Conservation (phyloP, 2,888 invertebrate genomes). For the Eupithecia insigniata region DNA sequence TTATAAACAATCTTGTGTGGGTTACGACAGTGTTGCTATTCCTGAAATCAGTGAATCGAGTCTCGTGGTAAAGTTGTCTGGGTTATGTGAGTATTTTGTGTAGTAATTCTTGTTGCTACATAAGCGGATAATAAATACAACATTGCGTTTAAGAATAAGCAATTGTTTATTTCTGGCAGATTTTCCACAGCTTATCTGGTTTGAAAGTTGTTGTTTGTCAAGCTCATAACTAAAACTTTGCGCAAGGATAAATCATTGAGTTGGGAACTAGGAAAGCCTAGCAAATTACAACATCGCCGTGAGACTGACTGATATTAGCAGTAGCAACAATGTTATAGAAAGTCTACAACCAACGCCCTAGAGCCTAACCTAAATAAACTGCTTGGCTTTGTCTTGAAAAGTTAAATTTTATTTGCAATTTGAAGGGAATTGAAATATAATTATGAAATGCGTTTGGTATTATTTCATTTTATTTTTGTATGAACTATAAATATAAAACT, state of each 20-base stretch:
- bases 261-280: slow-evolving; percentile 23
- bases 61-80: slow-evolving; percentile 23
- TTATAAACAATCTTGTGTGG: slow-evolving; percentile 46
- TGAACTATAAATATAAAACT: not conserved
- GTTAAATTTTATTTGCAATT: not conserved
- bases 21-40: slow-evolving; percentile 36
- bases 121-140: slow-evolving; percentile 16
- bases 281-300: slow-evolving; percentile 27
- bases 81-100: slow-evolving; percentile 25
- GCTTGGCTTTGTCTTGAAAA: not conserved
- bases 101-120: slow-evolving; percentile 21
- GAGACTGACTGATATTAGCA: slow-evolving; percentile 21
- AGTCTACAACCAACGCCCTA: slow-evolving; percentile 14
- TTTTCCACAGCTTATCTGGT: not conserved
- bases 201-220: slow-evolving; percentile 5
- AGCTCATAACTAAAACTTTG: slow-evolving; percentile 3
- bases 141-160: slow-evolving; percentile 9
- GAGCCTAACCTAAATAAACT: not conserved
- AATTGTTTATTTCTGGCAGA: not conserved
- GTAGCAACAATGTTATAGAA: slow-evolving; percentile 17
- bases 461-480: not conserved
- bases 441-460: not conserved
- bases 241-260: not conserved
- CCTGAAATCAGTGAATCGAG: slow-evolving; percentile 24
- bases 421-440: not conserved